phyloP scores from a whole-genome alignment of 2,113 vertebrate genomes.

The Axis porcinus region DNA sequence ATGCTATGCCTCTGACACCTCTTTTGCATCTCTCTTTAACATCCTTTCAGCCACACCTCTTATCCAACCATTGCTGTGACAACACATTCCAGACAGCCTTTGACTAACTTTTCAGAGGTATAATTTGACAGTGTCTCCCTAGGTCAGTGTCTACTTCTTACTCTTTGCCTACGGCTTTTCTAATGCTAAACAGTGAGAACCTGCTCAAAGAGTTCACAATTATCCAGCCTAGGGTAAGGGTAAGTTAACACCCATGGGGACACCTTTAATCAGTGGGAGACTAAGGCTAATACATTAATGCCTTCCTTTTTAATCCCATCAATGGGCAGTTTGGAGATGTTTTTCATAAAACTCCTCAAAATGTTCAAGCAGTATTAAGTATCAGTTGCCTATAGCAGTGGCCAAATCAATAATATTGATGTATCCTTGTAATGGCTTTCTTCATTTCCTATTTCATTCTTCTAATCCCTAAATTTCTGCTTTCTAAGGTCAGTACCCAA shows the following conservation, averaged over 20 bases:
- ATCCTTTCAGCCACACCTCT: not conserved
- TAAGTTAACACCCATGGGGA: not conserved
- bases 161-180: not conserved
- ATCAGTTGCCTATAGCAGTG: not conserved
- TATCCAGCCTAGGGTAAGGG: not conserved
- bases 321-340: not conserved
- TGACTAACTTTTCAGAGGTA: not conserved
- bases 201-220: not conserved
- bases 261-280: not conserved
- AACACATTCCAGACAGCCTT: not conserved
- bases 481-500: not conserved
- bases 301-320: not conserved
- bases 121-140: not conserved
- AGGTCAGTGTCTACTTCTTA: not conserved
- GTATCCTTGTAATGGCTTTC: not conserved
- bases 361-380: not conserved
- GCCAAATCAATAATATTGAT: not conserved
- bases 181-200: not conserved
- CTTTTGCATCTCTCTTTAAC: not conserved
- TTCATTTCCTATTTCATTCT: not conserved
- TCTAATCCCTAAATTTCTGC: not conserved
- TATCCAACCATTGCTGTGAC: not conserved
- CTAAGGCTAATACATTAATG: not conserved
- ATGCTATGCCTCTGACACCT: not conserved
- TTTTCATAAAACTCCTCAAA: not conserved